Evolutionary conservation across 2,888 invertebrate species (phyloP).

Genomic region (Chydorus sphaericus): DNA sequence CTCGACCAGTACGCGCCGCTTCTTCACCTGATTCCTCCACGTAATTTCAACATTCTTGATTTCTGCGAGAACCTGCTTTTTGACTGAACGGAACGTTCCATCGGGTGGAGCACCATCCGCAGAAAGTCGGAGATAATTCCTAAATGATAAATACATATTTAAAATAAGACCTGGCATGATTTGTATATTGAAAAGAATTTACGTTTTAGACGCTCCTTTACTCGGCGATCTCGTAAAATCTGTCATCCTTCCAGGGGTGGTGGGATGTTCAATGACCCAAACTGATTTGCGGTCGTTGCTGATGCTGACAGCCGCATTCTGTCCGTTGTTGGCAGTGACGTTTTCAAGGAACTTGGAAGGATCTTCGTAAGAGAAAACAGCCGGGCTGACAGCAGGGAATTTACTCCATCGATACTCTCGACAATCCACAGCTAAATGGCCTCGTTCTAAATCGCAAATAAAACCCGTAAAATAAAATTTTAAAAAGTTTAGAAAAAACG

Average conservation of each 20-base stretch:
- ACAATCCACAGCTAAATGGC: not conserved
- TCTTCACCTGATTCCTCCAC: slow-evolving; percentile 6
- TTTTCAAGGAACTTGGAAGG: not conserved
- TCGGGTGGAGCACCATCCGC: not conserved
- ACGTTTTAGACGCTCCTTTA: not conserved
- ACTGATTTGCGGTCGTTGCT: not conserved
- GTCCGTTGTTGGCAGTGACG: not conserved
- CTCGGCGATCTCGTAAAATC: not conserved
- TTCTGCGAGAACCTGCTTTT: not conserved
- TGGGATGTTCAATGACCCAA: slow-evolving; percentile 4
- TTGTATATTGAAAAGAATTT: no score
- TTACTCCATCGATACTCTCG: not conserved
- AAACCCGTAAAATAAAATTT: not conserved
- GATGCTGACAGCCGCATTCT: not conserved
- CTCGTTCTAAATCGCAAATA: not conserved
- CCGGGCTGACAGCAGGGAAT: not conserved
- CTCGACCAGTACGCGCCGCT: slow-evolving; percentile 1
- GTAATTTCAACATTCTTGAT: not conserved
- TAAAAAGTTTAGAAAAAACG: not conserved
- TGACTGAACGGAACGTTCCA: not conserved
- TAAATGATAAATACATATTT: no score
- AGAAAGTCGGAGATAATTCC: no score
- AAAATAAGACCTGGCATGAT: no score
- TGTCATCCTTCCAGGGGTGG: no score
- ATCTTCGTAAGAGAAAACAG: not conserved